Evolutionary conservation across 2,113 vertebrate species (phyloP).

Genomic region (Microtus richardsoni): DNA sequence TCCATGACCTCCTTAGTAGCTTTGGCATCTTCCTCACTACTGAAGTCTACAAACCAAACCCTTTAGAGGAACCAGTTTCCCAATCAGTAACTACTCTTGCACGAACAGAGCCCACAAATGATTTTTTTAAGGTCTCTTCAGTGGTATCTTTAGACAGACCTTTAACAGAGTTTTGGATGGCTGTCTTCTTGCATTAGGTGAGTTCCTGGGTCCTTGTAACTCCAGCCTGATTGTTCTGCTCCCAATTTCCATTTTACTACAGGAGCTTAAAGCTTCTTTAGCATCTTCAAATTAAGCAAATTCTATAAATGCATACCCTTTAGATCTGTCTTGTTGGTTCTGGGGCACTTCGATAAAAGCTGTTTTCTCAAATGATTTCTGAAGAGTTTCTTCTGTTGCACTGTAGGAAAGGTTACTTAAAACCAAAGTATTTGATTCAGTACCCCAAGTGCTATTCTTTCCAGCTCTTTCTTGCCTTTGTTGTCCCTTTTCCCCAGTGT

Average conservation of each 20-base stretch:
- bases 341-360: conserved; percentile 93
- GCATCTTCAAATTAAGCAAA: conserved; percentile 94
- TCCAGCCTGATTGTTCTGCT: conserved; percentile 94
- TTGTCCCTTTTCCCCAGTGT: conserved; percentile 94
- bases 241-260: conserved; percentile 96
- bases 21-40: conserved; percentile 95
- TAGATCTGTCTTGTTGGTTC: conserved; percentile 93
- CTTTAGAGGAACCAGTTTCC: conserved; percentile 95
- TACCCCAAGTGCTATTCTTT: conserved; percentile 76
- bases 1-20: conserved; percentile 98
- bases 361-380: conserved; percentile 95
- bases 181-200: conserved; percentile 81
- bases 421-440: conserved; percentile 91
- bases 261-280: conserved; percentile 93
- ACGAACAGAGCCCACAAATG: conserved; percentile 90
- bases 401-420: conserved; percentile 95
- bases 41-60: conserved; percentile 96
- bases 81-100: conserved; percentile 96
- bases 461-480: conserved; percentile 85
- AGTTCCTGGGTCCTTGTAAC: conserved; percentile 86
- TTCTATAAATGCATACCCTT: conserved; percentile 96
- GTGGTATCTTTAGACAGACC: conserved; percentile 97
- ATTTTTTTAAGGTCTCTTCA: conserved; percentile 92
- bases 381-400: conserved; percentile 93
- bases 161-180: conserved; percentile 95